Evolutionary conservation across 2,797 vertebrate species (phyloP).

Genomic region (Eulemur albifrons): DNA sequence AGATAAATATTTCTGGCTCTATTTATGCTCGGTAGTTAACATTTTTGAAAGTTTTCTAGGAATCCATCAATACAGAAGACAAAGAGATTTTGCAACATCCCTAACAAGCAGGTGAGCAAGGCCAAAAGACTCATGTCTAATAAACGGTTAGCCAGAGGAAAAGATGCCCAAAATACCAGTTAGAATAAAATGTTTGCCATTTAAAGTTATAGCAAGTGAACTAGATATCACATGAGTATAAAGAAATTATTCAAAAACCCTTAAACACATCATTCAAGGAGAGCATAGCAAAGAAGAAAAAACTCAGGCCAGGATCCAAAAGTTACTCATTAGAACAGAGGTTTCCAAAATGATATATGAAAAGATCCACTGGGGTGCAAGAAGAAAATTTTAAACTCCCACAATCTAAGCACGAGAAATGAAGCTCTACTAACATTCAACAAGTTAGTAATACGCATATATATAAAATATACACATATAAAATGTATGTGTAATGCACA

Average conservation of each 20-base stretch:
- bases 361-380: not conserved
- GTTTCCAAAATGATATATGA: not conserved
- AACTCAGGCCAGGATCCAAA: not conserved
- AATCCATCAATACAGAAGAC: not conserved
- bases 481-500: not conserved
- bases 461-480: rapidly evolving
- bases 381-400: not conserved
- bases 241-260: not conserved
- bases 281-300: not conserved
- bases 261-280: not conserved
- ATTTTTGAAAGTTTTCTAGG: not conserved
- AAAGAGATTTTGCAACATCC: not conserved
- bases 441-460: not conserved
- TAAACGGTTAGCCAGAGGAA: not conserved
- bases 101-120: not conserved
- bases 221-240: not conserved
- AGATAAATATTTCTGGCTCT: not conserved
- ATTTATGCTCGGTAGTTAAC: not conserved
- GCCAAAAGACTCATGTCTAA: not conserved
- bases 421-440: not conserved
- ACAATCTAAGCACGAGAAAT: not conserved
- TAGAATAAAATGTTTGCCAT: not conserved
- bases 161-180: not conserved
- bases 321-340: not conserved
- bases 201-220: not conserved